Evolutionary conservation across 2,113 vertebrate genomes (phyloP), one percentile per base, ranked within the genome.

Genomic region (Apodemus sylvaticus): DNA sequence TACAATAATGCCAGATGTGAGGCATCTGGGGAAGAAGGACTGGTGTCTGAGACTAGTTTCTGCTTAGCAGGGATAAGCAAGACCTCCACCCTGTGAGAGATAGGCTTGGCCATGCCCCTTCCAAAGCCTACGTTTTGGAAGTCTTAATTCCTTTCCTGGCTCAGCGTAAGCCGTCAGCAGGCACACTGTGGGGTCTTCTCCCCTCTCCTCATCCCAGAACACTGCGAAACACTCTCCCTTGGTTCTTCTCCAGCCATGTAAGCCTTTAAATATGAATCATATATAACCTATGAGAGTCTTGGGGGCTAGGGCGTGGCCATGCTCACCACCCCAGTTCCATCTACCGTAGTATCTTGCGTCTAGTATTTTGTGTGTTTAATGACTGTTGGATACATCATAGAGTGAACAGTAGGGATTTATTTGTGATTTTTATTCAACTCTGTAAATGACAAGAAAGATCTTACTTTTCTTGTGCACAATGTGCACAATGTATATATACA

Each of bases 361-460:
- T 53, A 74, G 62, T 70, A 26, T 51, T 85, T 89, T 76, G 17
- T 90, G 79, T 70, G 36, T 77, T 64, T 94, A 68, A 58, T 73
- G 8, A 90, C 26, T 60, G 39, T 55, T 88, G 71, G 77, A 58
- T 62, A 39, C 2, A 5, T 66, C 71, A 66, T 39, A 86, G 73
- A 85, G 58, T 78, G 20, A 85, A 53, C 36, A 66, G 55, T 29
- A 10, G 24, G 66, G 39, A 62, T 91, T 91, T n/a, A 34, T 89
- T 60, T 81, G 1, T 77, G 87, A n/a, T 51, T 19, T 86, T 94
- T 97, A 36, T 86, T 64, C 66, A 96, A 24, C 22, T 82, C 58
- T 71, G 55, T 90, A 94, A 90, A 94, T 89, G 62, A 51, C 10
- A 42, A 86, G 29, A 48, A 68, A 10, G 34, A 24, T 95, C 77